Evolutionary conservation across 2,113 vertebrate genomes (phyloP).

Genomic region (Syrmaticus mikado): DNA sequence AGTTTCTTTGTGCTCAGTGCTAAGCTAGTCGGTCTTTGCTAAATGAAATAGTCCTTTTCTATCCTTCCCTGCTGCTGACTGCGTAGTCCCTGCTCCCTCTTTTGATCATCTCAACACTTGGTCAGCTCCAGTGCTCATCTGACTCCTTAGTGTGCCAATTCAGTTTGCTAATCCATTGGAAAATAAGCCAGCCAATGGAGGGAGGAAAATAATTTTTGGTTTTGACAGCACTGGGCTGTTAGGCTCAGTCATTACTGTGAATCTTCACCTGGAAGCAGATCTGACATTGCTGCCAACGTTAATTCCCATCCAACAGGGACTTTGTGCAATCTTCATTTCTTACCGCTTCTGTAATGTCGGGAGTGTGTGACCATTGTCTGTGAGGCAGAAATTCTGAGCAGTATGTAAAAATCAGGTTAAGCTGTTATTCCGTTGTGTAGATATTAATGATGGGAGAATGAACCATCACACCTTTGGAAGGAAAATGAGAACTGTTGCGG

Average conservation of each 20-base stretch:
- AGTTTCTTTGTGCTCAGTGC: neutral
- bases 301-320: neutral
- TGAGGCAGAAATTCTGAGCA: neutral
- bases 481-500: neutral
- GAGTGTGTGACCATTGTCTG: neutral
- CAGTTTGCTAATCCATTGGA: neutral
- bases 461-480: neutral
- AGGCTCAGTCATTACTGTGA: neutral
- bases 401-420: neutral
- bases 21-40: neutral
- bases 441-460: neutral
- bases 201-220: neutral
- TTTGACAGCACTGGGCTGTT: constrained; percentile 1
- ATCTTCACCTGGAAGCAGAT: constrained; percentile 34
- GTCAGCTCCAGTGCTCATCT: neutral
- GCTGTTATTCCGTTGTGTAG: neutral
- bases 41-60: neutral
- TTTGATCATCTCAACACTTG: neutral
- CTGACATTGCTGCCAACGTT: constrained; percentile 37
- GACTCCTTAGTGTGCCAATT: neutral
- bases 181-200: neutral
- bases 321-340: neutral
- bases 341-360: neutral
- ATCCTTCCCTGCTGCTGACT: neutral
- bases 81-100: neutral